Conservation (phyloP, 2,888 invertebrate genomes). For the Drosophila pseudotalamancana region DNA sequence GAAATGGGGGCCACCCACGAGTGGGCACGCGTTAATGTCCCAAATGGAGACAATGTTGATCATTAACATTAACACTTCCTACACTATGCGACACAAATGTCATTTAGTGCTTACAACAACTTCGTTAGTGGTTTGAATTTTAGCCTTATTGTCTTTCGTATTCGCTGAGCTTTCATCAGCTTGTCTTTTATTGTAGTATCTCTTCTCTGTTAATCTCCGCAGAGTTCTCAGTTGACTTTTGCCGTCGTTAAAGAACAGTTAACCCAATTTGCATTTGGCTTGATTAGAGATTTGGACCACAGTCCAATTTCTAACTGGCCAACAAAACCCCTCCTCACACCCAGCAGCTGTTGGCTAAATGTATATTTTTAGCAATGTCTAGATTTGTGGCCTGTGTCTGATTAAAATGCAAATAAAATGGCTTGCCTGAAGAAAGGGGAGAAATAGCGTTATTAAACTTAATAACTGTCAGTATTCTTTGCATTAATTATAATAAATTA, state of each 20-base stretch:
- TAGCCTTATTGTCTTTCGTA: slow-evolving; percentile 51
- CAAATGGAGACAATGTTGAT: slow-evolving; percentile 16
- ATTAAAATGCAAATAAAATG: slow-evolving; percentile 64
- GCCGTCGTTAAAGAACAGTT: slow-evolving; percentile 67
- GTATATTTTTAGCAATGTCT: slow-evolving; percentile 22
- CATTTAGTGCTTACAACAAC: slow-evolving; percentile 28
- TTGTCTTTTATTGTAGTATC: slow-evolving; percentile 19
- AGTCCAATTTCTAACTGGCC: slow-evolving; percentile 30
- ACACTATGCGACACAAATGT: slow-evolving; percentile 26
- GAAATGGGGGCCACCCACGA: slow-evolving; percentile 36
- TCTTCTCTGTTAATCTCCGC: slow-evolving; percentile 16
- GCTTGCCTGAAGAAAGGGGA: background rate
- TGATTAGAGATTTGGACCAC: slow-evolving; percentile 49
- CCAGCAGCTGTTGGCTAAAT: slow-evolving; percentile 3
- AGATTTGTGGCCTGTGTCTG: slow-evolving; percentile 30
- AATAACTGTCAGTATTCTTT: slow-evolving; percentile 65
- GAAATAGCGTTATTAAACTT: slow-evolving; percentile 59
- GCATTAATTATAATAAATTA: slow-evolving; percentile 75
- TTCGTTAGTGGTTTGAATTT: slow-evolving; percentile 37
- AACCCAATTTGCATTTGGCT: slow-evolving; percentile 70
- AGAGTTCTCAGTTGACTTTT: slow-evolving; percentile 32
- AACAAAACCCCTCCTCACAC: slow-evolving; percentile 16
- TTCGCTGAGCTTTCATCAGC: slow-evolving; percentile 45
- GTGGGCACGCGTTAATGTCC: slow-evolving; percentile 27
- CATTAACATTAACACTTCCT: slow-evolving; percentile 46